Evolutionary conservation across 2,797 vertebrate species (phyloP).

Genomic region (Ptychadena robeensis): DNA sequence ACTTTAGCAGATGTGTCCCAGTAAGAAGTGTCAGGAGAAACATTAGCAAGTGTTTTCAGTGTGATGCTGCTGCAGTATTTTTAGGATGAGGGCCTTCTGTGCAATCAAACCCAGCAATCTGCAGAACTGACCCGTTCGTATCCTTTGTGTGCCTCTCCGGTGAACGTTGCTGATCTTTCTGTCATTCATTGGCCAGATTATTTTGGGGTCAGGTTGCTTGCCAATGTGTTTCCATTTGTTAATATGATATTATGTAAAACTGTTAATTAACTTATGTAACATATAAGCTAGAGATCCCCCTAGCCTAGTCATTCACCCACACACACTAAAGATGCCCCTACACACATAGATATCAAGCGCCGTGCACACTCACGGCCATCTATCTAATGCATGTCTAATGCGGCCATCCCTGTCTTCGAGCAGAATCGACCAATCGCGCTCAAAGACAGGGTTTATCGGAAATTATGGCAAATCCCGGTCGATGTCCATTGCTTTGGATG

Average conservation of each 20-base stretch:
- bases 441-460: too few relatives aligned
- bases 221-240: background rate
- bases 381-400: too few relatives aligned
- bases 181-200: background rate
- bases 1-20: constrained; percentile 53
- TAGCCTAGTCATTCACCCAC: too few relatives aligned
- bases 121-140: background rate
- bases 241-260: background rate
- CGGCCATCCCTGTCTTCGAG: too few relatives aligned
- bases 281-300: too few relatives aligned
- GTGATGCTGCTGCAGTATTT: background rate
- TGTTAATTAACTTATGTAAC: background rate
- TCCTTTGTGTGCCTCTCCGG: background rate
- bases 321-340: too few relatives aligned
- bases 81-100: background rate
- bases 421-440: too few relatives aligned
- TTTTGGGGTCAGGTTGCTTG: background rate
- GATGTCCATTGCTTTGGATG: too few relatives aligned
- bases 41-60: constrained; percentile 24
- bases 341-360: too few relatives aligned
- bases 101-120: background rate
- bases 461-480: too few relatives aligned
- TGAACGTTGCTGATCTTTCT: background rate
- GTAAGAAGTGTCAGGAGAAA: constrained; percentile 41
- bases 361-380: too few relatives aligned